A percentile compares a stretch with the other conserved stretches of the same genome.
Evolutionary conservation across 2,113 vertebrate genomes (phyloP).

Genomic region (Anarrhichthys ocellatus): DNA sequence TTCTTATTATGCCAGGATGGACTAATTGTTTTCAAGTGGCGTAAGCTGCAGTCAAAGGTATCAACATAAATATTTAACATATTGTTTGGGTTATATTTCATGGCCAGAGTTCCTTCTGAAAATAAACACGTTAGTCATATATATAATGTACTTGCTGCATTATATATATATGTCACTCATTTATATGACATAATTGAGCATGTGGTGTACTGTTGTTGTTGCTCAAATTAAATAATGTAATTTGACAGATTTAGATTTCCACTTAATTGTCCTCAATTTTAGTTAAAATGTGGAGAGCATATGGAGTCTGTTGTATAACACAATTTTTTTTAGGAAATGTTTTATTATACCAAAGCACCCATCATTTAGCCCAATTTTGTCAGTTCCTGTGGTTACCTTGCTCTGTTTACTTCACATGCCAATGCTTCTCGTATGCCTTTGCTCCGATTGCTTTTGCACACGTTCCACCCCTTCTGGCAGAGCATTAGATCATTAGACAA

Average conservation of each 20-base stretch:
- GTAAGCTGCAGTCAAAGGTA: background rate
- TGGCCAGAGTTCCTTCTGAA: background rate
- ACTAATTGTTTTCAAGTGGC: background rate
- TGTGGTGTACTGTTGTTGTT: background rate
- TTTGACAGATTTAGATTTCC: background rate
- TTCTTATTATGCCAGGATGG: too few species aligned
- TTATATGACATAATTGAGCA: background rate
- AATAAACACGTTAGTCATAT: background rate
- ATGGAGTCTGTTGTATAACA: background rate
- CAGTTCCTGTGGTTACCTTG: slow-evolving; percentile 21
- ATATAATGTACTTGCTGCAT: background rate
- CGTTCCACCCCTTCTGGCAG: slow-evolving; percentile 36
- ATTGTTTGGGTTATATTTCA: background rate
- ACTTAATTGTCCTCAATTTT: background rate
- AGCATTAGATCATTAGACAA: slow-evolving; percentile 48
- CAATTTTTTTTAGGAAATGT: background rate
- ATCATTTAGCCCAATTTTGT: slow-evolving; percentile 25
- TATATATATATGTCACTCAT: background rate
- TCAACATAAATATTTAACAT: background rate
- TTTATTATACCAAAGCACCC: background rate
- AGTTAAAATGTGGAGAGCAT: background rate
- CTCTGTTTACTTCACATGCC: slow-evolving; percentile 43
- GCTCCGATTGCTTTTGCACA: slow-evolving; percentile 46
- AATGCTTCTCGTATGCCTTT: slow-evolving; percentile 46
- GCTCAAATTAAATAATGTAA: background rate